Conservation (phyloP, 2,113 vertebrate genomes). For the Nymphicus hollandicus region DNA sequence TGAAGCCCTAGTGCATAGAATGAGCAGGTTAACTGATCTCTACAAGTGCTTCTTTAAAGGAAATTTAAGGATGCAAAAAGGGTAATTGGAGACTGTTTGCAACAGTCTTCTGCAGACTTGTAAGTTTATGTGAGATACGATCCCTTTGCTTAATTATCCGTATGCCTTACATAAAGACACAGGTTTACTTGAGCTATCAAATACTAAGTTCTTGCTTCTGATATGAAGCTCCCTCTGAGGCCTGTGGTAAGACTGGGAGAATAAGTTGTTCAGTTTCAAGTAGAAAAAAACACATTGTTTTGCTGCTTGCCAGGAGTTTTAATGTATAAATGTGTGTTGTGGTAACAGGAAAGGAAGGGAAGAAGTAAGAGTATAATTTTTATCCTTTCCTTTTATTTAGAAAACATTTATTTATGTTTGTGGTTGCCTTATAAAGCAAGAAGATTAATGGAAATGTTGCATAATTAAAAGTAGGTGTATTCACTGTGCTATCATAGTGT, state of each 20-base stretch:
- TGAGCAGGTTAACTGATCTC: neutral
- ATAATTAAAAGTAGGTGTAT: neutral
- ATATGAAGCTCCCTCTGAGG: neutral
- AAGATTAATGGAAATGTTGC: neutral
- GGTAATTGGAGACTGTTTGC: neutral
- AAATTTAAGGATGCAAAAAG: neutral
- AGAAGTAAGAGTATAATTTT: neutral
- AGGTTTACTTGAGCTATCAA: rapidly evolving
- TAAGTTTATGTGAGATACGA: rapidly evolving
- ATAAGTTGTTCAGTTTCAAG: neutral
- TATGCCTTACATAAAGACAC: rapidly evolving
- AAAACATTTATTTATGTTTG: neutral
- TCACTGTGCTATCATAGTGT: neutral
- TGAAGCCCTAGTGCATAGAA: rapidly evolving
- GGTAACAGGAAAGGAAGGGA: neutral
- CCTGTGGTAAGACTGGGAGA: neutral
- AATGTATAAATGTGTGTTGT: neutral
- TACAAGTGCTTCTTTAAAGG: neutral
- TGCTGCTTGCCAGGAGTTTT: neutral
- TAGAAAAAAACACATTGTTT: rapidly evolving
- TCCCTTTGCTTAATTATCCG: rapidly evolving
- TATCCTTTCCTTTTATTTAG: neutral
- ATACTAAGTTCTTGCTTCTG: neutral
- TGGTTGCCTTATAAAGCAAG: neutral
- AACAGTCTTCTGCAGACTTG: rapidly evolving